Percentiles rank a stretch among this genome's conserved stretches.
Evolutionary conservation across 2,113 vertebrate genomes (phyloP).

Genomic region (Echinops telfairi): DNA sequence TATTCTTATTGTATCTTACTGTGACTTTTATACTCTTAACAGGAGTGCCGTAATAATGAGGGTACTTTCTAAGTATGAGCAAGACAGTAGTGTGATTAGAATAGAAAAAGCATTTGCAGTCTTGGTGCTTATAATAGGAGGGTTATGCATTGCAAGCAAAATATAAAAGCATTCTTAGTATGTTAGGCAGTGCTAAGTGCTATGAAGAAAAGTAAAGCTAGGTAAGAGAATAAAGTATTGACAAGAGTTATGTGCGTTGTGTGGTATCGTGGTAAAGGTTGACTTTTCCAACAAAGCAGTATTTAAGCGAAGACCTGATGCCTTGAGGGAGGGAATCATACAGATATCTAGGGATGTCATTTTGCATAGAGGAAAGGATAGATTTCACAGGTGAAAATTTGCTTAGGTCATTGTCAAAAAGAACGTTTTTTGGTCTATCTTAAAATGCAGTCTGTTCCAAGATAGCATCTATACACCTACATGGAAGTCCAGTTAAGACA

Average conservation of each 20-base stretch:
- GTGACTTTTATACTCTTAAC: slow-evolving; percentile 14
- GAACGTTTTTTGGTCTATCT: too few species aligned
- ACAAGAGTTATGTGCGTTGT: not conserved
- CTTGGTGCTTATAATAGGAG: not conserved
- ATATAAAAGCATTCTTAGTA: too few species aligned
- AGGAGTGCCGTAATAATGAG: not conserved
- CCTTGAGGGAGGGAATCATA: not conserved
- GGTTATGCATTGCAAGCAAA: not conserved
- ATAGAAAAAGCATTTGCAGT: not conserved
- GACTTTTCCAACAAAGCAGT: not conserved
- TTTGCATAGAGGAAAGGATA: not conserved
- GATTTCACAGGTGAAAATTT: not conserved
- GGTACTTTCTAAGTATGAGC: too few species aligned
- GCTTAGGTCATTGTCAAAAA: not conserved
- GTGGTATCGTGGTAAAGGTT: not conserved
- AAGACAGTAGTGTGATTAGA: not conserved
- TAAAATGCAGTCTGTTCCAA: too few species aligned
- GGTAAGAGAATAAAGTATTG: not conserved
- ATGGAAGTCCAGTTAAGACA: too few species aligned
- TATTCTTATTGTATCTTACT: slow-evolving; percentile 25
- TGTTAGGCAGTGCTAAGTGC: too few species aligned
- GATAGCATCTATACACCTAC: too few species aligned
- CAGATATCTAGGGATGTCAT: not conserved
- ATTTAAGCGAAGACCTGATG: not conserved
- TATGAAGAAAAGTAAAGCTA: too few species aligned